Evolutionary conservation across 1,140 invertebrate species (phyloP).

Genomic region (Caenorhabditis inopinata): DNA sequence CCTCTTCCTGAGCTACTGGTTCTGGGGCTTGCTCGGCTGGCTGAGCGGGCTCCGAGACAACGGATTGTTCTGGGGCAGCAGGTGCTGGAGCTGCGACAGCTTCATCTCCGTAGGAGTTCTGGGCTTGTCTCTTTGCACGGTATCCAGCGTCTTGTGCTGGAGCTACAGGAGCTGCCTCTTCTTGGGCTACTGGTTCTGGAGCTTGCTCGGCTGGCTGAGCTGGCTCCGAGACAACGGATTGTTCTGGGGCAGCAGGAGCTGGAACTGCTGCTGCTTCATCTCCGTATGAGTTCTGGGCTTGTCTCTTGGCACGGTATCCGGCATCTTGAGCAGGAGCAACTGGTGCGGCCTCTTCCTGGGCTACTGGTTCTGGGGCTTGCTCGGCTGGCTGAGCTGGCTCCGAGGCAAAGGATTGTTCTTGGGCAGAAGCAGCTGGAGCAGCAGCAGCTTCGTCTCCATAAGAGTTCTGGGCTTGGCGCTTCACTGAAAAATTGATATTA

Average conservation of each 20-base stretch:
- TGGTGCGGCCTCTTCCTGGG: not conserved
- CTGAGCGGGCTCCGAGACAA: not conserved
- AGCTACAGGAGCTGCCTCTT: not conserved
- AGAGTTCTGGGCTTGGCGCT: slow-evolving; percentile 32
- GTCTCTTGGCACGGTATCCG: slow-evolving; percentile 21
- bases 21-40: slow-evolving; percentile 1
- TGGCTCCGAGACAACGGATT: not conserved
- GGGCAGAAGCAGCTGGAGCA: slow-evolving; percentile 14
- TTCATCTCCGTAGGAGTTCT: slow-evolving; percentile 45
- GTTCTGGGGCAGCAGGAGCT: not conserved
- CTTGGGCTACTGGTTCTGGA: slow-evolving; percentile 5
- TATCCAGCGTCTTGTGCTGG: slow-evolving; percentile 34
- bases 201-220: slow-evolving; percentile 14
- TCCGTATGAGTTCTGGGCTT: slow-evolving; percentile 42
- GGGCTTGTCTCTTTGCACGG: not conserved
- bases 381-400: not conserved
- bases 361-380: slow-evolving; percentile 32
- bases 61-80: not conserved
- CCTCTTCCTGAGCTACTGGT: slow-evolving; percentile 6
- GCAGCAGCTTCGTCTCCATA: slow-evolving; percentile 40
- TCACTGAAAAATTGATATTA: no score
- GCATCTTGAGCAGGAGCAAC: slow-evolving; percentile 28
- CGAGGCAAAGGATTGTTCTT: not conserved
- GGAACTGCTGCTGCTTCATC: slow-evolving; percentile 39
- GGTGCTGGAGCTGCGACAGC: slow-evolving; percentile 7